phyloP scores from a whole-genome alignment of 2,888 invertebrate genomes.

The Epirrhoe alternata region DNA sequence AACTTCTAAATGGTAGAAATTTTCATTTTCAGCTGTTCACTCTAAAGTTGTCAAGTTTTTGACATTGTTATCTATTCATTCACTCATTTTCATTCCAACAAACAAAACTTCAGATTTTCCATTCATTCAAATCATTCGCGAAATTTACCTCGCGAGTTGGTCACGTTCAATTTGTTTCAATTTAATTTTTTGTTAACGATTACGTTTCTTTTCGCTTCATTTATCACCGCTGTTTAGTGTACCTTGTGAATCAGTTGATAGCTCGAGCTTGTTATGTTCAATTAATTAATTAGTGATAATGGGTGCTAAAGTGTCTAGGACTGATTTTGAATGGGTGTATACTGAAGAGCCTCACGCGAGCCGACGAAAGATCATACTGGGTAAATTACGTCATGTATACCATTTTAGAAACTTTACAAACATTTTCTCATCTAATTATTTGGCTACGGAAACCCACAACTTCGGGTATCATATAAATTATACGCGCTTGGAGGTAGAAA shows the following conservation, averaged over 20 bases:
- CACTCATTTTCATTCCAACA: not conserved
- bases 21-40: not conserved
- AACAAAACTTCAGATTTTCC: not conserved
- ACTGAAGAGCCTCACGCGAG: slow-evolving; percentile 99
- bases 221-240: slow-evolving; percentile 12
- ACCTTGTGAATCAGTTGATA: slow-evolving; percentile 2
- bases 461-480: not conserved
- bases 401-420: slow-evolving; percentile 28
- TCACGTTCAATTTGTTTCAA: slow-evolving; percentile 3
- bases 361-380: slow-evolving; percentile 96
- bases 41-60: not conserved
- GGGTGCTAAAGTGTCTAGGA: slow-evolving; percentile 97
- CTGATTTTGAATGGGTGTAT: slow-evolving; percentile 98
- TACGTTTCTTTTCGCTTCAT: slow-evolving; percentile 21
- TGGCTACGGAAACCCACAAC: not conserved
- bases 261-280: slow-evolving; percentile 31
- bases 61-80: not conserved
- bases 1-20: not conserved
- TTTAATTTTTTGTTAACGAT: not conserved
- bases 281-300: slow-evolving; percentile 79
- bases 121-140: slow-evolving; percentile 18
- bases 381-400: slow-evolving; percentile 80
- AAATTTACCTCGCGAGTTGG: not conserved
- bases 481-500: not conserved
- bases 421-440: not conserved